A percentile compares a stretch with the other conserved stretches of the same genome.
Evolutionary conservation across 2,797 vertebrate species (phyloP).

Genomic region (Scomberomorus guttatus): DNA sequence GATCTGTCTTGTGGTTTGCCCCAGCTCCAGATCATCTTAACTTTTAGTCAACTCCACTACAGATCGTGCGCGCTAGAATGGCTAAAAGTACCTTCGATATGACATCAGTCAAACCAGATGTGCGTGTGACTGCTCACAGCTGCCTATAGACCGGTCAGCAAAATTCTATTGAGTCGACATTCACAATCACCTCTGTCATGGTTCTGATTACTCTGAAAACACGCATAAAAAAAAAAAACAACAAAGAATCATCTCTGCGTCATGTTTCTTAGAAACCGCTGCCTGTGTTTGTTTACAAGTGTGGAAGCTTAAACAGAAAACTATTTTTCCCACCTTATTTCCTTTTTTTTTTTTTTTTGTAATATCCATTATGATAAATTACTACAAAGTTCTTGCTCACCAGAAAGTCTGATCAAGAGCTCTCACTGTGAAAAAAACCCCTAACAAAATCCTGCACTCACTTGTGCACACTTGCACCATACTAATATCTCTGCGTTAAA

Average conservation of each 20-base stretch:
- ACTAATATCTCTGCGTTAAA: constrained; percentile 16
- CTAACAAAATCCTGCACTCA: not conserved
- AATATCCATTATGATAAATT: not conserved
- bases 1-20: constrained; percentile 33
- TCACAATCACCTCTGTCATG: constrained; percentile 41
- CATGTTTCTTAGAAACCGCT: constrained; percentile 46
- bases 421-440: not conserved
- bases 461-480: not conserved
- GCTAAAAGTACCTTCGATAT: constrained; percentile 20
- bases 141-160: constrained; percentile 40
- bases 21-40: constrained; percentile 26
- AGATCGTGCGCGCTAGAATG: not conserved
- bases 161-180: constrained; percentile 43
- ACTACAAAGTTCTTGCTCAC: not conserved
- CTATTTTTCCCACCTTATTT: not conserved
- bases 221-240: constrained; percentile 9
- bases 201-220: constrained; percentile 58
- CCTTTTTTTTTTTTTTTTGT: not conserved
- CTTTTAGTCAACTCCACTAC: constrained; percentile 38
- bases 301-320: constrained; percentile 7
- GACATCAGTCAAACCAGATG: constrained; percentile 60
- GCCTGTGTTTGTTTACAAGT: constrained; percentile 37
- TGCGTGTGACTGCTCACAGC: constrained; percentile 51
- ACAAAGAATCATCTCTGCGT: constrained; percentile 19
- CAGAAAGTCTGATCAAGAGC: not conserved